Conservation (phyloP, 1,140 invertebrate genomes). For the Amyelois transitella region DNA sequence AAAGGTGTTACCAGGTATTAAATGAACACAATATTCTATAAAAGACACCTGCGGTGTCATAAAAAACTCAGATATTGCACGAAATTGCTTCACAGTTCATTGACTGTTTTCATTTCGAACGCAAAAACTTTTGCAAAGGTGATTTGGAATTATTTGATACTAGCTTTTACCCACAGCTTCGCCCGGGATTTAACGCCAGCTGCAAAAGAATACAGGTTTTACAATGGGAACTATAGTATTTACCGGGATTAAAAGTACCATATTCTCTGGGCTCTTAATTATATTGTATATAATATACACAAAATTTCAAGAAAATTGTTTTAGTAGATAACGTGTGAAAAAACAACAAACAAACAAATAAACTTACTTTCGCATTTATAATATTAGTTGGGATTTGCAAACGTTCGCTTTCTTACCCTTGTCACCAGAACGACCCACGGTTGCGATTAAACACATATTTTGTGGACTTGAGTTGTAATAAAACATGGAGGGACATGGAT, state of each 20-base stretch:
- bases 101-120: conserved; percentile 25
- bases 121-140: conserved; percentile 27
- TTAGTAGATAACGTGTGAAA: no score
- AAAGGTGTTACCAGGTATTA: conserved; percentile 35
- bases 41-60: conserved; percentile 48
- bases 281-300: no score
- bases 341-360: no score
- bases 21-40: conserved; percentile 35
- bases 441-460: conserved; percentile 19
- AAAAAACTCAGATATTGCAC: conserved; percentile 37
- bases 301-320: no score
- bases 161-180: conserved; percentile 5
- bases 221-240: no score
- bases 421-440: conserved; percentile 16
- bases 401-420: conserved; percentile 14
- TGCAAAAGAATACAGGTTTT: no score
- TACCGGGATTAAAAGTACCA: no score
- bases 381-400: no score
- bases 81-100: conserved; percentile 32
- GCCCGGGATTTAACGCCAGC: no score
- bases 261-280: no score
- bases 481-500: conserved; percentile 8
- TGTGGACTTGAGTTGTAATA: conserved; percentile 12
- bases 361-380: no score
- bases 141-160: conserved; percentile 32